Evolutionary conservation across 1,140 invertebrate genomes (phyloP), one percentile per base, ranked within the genome.

Genomic region (Drosophila ogumai): DNA sequence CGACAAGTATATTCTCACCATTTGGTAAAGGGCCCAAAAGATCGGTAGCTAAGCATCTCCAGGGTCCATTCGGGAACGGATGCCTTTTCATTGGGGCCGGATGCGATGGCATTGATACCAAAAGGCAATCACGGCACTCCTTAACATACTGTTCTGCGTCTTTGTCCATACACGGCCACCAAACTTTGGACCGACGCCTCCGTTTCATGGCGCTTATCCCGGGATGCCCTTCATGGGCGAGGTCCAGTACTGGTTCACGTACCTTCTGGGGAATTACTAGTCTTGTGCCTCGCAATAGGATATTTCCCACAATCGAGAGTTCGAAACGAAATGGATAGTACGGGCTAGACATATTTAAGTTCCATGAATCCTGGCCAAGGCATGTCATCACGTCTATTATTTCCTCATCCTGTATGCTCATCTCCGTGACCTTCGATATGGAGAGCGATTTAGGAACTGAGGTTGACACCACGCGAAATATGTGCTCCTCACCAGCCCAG

Each of bases 101-200:
- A 31, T 46, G 46, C 17, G 28, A 47, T 25, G 55, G 49, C 25
- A 46, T 49, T 15, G 65, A 75, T n/a, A 69, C 69, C 3, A 74
- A 22, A 40, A 74, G 22, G 40, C 94, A 95, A n/a, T 87, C 82
- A 19, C 82, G 79, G 75, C 94, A 95, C 1, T 40, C 28, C 75
- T 93, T 93, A 12, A 93, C 86, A 28, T 80, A 69, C n/a, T 73
- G 84, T 92, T 94, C 93, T 5, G 91, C 91, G 9, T 94, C 93
- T 58, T 82, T 84, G 66, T 95, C 93, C 0, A 94, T 92, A 32
- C 78, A 80, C 13, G 91, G 91, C 94, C 93, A 95, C 93, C 93
- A 95, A 10, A 94, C 91, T 75, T 94, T 93, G 10, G 75, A 84
- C 17, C 94, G 56, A 4, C 94, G 90, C 17, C 94, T 50, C 52